Percentiles rank a stretch among this genome's conserved stretches.
These are phyloP conservation scores for Colletes latitarsis DNA, from an alignment of 1,140 invertebrate species.

Conservation along the genomic window DNA sequence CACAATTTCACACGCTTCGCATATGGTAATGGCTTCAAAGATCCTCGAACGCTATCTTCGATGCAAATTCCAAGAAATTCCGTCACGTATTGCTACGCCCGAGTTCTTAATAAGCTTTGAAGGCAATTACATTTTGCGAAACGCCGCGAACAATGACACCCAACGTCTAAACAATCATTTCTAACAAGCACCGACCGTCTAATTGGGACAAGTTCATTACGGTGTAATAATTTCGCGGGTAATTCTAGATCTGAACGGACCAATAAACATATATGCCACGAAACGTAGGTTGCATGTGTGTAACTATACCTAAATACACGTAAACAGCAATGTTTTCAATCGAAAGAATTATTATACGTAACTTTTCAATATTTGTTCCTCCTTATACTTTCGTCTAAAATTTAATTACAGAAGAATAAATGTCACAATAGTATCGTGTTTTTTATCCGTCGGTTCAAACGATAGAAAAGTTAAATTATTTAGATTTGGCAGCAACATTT, in stretches of 20 bases:
- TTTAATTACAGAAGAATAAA: too few relatives aligned
- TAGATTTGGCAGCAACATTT: too few relatives aligned
- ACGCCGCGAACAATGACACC: constrained; percentile 35
- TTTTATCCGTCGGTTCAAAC: too few relatives aligned
- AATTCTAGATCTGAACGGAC: not conserved
- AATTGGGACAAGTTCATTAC: constrained; percentile 52
- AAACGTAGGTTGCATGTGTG: too few relatives aligned
- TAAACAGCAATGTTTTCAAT: not conserved
- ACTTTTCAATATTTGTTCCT: too few relatives aligned
- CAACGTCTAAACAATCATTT: constrained; percentile 19
- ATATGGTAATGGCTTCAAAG: not conserved
- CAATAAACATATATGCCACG: constrained; percentile 6
- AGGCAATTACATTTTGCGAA: constrained; percentile 28
- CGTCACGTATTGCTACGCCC: constrained; percentile 26
- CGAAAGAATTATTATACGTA: too few relatives aligned
- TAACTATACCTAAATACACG: not conserved
- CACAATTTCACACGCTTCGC: not conserved
- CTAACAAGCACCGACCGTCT: constrained; percentile 26
- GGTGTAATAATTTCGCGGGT: constrained; percentile 1
- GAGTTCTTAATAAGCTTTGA: constrained; percentile 33
- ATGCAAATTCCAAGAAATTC: constrained; percentile 27
- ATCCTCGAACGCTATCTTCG: not conserved
- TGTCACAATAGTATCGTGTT: too few relatives aligned
- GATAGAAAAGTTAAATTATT: too few relatives aligned
- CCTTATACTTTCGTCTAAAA: too few relatives aligned